Base-by-base conservation (phyloP, 2,888 invertebrate genomes). In the Volucella inflata region DNA sequence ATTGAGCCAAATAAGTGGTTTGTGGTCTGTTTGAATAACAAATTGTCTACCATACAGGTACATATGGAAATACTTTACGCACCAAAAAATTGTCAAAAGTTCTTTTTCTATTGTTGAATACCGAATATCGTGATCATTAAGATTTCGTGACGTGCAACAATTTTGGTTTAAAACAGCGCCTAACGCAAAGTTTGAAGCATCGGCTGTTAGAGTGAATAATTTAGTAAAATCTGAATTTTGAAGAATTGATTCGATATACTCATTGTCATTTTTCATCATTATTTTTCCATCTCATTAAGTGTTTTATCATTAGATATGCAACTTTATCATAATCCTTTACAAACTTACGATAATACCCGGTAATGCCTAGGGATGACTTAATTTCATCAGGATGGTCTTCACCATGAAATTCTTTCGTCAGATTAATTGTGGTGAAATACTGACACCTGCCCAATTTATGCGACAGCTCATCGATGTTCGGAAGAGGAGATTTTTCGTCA, bases 21-120 rank as follows among this genome's bases (percentile, higher is more conserved):
- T 87, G 75, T 92, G 91, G 60, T 92, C 92, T 0, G 91, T 92
- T 3, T 89, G 88, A 0, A 92, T 90, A 0, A 74, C 88, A 40
- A 92, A 92, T 72, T 88, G 88, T 42, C 87, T 87, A 6, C 90
- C 90, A 44, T 89, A 90, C 2, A 91, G 17, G 17, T 91, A 91
- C 0, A 90, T 90, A 17, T 90, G 48, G 38, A 90, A 91, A 60
- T 90, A 89, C 85, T 91, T 90, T 0, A 87, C 78, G 0, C 89
- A 89, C 89, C 89, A 90, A 0, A 90, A 88, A 8, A 91, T 89
- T 0, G 88, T 88, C 53, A 90, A 57, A 1, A 90, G 59, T 87
- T 91, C 90, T 53, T 90, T 91, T 75, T 91, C 90, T 46, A 90
- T 88, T 8, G 88, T 88, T 1, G 82, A 84, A 50, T 89, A 90